These are phyloP conservation scores for Serranus cabrilla DNA, from an alignment of 2,797 vertebrate genomes.

Conservation along the genomic window DNA sequence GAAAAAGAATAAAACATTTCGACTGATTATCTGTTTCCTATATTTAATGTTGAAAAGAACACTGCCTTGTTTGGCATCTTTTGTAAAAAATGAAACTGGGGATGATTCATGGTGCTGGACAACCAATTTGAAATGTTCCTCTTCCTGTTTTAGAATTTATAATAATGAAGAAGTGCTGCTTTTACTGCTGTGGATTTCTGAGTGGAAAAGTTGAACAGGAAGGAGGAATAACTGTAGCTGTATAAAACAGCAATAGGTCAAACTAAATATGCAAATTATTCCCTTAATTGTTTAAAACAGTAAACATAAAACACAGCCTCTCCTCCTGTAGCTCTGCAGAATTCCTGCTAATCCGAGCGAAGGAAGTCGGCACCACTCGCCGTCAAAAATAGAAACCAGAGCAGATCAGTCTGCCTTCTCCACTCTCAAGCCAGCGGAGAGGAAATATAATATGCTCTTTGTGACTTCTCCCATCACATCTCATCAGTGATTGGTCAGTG, in stretches of 20 bases:
- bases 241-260: neutral
- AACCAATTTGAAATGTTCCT: neutral
- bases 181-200: neutral
- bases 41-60: neutral
- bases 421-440: slow-evolving; percentile 13
- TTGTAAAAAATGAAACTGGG: neutral
- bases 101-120: neutral
- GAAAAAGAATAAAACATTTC: neutral
- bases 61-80: neutral
- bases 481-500: slow-evolving; percentile 30
- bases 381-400: slow-evolving; percentile 31
- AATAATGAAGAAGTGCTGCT: neutral
- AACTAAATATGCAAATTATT: neutral
- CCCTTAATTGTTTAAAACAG: neutral
- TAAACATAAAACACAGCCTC: neutral
- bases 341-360: slow-evolving; percentile 8
- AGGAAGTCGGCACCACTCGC: slow-evolving; percentile 5
- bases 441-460: slow-evolving; percentile 29
- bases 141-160: neutral
- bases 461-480: slow-evolving; percentile 41
- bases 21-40: neutral
- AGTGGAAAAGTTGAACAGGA: neutral
- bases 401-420: slow-evolving; percentile 25
- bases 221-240: neutral
- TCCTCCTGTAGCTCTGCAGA: slow-evolving; percentile 8